These are phyloP conservation scores for Cephalopachus bancanus DNA, from an alignment of 2,797 vertebrate species.

Conservation along the genomic window DNA sequence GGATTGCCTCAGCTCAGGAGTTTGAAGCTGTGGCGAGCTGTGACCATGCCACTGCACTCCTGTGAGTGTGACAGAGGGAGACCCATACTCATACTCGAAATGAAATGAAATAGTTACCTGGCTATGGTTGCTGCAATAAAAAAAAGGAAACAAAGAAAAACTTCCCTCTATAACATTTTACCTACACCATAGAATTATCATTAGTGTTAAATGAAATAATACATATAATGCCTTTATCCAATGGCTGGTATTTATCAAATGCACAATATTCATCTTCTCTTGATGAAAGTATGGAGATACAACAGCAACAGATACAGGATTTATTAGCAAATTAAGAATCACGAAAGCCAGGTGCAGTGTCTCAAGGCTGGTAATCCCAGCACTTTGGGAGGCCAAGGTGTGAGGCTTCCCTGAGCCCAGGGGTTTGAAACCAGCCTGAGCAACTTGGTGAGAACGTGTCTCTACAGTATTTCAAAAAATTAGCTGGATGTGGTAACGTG, in stretches of 20 bases:
- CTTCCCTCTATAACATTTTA: conserved; percentile 48
- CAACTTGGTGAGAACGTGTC: no score
- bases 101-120: not conserved
- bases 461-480: no score
- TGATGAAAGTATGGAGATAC: not conserved
- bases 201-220: conserved; percentile 32
- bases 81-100: no score
- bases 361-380: no score
- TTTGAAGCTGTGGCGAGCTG: no score
- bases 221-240: not conserved
- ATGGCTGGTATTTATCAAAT: not conserved
- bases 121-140: not conserved
- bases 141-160: not conserved
- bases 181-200: not conserved
- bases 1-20: no score
- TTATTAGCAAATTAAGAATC: not conserved
- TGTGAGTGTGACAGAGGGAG: no score
- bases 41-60: no score
- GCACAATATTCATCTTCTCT: not conserved
- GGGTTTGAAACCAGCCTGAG: no score
- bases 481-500: no score
- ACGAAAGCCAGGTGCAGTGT: not conserved
- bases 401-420: no score
- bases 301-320: not conserved
- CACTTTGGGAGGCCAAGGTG: no score